Conservation (phyloP, 1,140 invertebrate genomes). For the Glossosoma conforme region DNA sequence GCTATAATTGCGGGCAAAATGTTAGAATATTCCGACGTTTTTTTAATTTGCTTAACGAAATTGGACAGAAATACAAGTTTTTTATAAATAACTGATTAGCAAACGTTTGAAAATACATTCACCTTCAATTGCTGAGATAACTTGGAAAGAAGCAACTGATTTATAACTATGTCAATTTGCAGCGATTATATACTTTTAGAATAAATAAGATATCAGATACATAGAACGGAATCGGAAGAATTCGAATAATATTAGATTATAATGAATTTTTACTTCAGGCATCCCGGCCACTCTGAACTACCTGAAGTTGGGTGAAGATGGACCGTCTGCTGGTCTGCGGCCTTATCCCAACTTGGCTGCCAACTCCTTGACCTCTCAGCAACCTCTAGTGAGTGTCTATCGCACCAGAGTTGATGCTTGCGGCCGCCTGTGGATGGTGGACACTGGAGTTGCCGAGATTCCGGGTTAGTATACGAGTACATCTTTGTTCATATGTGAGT, state of each 20-base stretch:
- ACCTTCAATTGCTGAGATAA: too few species aligned
- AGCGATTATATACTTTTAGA: too few species aligned
- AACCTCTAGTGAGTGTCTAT: slow-evolving; percentile 59
- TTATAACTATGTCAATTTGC: too few species aligned
- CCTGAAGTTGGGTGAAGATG: slow-evolving; percentile 47
- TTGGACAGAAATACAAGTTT: too few species aligned
- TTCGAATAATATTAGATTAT: slow-evolving; percentile 1
- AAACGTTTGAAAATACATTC: too few species aligned
- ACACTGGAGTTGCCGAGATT: slow-evolving; percentile 60
- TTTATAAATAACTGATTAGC: too few species aligned
- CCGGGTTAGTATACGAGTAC: too few species aligned
- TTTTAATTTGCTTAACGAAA: too few species aligned
- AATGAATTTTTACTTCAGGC: slow-evolving; percentile 38
- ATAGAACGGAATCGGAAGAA: not conserved
- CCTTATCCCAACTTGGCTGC: slow-evolving; percentile 59
- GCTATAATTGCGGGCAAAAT: too few species aligned
- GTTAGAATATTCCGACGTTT: too few species aligned
- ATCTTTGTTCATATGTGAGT: too few species aligned
- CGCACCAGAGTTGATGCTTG: slow-evolving; percentile 61
- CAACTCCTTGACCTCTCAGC: slow-evolving; percentile 41
- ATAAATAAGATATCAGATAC: not conserved
- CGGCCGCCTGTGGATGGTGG: slow-evolving; percentile 68
- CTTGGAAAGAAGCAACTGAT: too few species aligned
- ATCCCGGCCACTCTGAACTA: slow-evolving; percentile 68
- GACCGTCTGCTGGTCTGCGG: slow-evolving; percentile 50